Evolutionary conservation across 2,113 vertebrate species (phyloP), one percentile per base, ranked within the genome.

Genomic region (Climacteris rufus): DNA sequence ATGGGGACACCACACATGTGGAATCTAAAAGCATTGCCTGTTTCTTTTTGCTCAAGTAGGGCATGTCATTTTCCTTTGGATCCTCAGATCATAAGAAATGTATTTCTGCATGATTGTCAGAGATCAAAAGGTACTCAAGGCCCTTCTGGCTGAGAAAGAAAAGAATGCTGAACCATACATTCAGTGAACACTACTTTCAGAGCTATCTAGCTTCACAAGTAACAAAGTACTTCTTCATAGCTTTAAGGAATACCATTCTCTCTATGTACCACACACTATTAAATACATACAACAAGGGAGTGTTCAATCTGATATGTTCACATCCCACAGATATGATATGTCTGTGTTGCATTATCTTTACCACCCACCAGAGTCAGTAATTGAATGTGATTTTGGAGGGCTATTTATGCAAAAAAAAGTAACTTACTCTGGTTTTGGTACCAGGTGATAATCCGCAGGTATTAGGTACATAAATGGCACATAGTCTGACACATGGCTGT

Each of bases 401-500:
- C 3, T 66, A 9, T n/a, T 81, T 77, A 33, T 30, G 37, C 28
- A 65, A 76, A 91, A 83, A 6, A 31, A 68, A 72, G 4, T 83
- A 24, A 8, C 2, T 5, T 54, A 17, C 7, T 19, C 27, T 39
- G 5, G 10, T 66, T 82, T 77, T 50, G 13, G 3, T 70, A 49
- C 13, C n/a, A 31, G 11, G 22, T 40, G 24, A 19, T 66, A 69
- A 72, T 39, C 13, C 16, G 11, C 25, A 50, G 24, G 17, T 70
- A 66, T 37, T 22, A 47, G 5, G 15, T 82, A 50, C 6, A 1
- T 66, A 59, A 78, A 23, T 15, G 12, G 25, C 53, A 33, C 0
- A 0, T 33, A 30, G 17, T 40, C 33, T 78, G 15, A 45, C 52
- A 24, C 0, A 0, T 3, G 2, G 10, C 40, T 76, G 2, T 27